These are phyloP conservation scores for Pedicia rivosa DNA, from an alignment of 2,888 invertebrate species.

Conservation along the genomic window DNA sequence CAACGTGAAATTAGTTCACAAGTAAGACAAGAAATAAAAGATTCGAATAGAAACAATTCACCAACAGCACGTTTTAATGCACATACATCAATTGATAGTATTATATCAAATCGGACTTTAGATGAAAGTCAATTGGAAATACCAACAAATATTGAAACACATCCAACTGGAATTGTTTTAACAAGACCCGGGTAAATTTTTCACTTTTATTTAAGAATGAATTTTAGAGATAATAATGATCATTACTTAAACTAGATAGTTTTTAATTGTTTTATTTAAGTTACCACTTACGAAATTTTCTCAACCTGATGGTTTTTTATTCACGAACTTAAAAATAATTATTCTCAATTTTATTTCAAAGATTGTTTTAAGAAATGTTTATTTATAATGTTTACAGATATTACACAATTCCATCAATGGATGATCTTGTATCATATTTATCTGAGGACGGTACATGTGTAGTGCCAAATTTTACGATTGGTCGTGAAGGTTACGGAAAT, in stretches of 20 bases:
- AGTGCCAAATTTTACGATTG: slow-evolving; percentile 76
- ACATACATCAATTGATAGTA: slow-evolving; percentile 19
- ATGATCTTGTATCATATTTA: slow-evolving; percentile 58
- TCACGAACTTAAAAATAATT: not conserved
- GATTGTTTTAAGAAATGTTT: not conserved
- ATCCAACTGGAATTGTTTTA: slow-evolving; percentile 62
- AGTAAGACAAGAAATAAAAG: slow-evolving; percentile 7
- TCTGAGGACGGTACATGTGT: slow-evolving; percentile 56
- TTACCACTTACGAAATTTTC: too few relatives aligned
- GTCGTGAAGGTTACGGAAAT: slow-evolving; percentile 79
- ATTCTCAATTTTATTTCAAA: not conserved
- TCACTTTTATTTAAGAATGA: not conserved
- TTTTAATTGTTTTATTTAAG: too few relatives aligned
- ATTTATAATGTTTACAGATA: slow-evolving; percentile 37
- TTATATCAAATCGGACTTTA: slow-evolving; percentile 16
- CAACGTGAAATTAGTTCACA: not conserved
- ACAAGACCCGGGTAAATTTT: slow-evolving; percentile 44
- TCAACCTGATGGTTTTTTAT: too few relatives aligned
- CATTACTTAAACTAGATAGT: too few relatives aligned
- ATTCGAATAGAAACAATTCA: slow-evolving; percentile 7
- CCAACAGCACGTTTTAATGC: slow-evolving; percentile 11
- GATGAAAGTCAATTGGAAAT: slow-evolving; percentile 14
- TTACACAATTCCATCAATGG: slow-evolving; percentile 75
- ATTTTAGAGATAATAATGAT: not conserved
- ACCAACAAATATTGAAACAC: slow-evolving; percentile 27